These are phyloP conservation scores for Heliocidaris erythrogramma DNA, from an alignment of 35 echinoderm and acorn worm species.

Conservation along the genomic window DNA sequence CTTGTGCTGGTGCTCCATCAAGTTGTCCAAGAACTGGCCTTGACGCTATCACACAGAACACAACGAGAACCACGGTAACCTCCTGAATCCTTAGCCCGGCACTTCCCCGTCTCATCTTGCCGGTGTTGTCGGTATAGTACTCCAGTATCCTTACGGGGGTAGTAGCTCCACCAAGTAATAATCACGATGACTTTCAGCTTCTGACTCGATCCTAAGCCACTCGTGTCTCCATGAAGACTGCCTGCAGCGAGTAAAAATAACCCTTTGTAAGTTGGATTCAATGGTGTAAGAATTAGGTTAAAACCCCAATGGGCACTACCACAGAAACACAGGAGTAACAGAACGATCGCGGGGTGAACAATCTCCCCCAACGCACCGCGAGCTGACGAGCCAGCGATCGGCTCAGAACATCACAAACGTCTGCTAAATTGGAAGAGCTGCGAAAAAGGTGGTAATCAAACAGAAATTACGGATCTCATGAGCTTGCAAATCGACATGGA, in stretches of 20 bases:
- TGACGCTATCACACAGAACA: neutral
- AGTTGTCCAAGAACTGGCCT: conserved; percentile 8
- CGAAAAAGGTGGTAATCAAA: neutral
- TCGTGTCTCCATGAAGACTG: conserved; percentile 51
- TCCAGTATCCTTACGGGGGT: conserved; percentile 26
- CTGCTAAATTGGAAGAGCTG: neutral
- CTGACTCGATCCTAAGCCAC: conserved; percentile 46
- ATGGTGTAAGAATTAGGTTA: conserved; percentile 51
- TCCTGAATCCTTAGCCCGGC: conserved; percentile 15
- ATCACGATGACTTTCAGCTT: conserved; percentile 41
- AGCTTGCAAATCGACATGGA: neutral
- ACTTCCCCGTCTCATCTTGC: conserved; percentile 38
- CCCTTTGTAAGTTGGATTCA: conserved; percentile 44
- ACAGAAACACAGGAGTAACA: neutral
- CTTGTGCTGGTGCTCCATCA: neutral
- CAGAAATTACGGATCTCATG: neutral
- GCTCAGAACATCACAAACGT: neutral
- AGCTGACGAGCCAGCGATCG: neutral
- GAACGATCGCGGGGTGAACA: conserved; percentile 1
- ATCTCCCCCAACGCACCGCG: conserved; percentile 32
- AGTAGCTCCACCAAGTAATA: conserved; percentile 28
- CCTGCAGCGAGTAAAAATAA: conserved; percentile 55
- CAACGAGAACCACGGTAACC: neutral
- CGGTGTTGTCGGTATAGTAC: neutral
- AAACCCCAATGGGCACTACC: neutral